Evolutionary conservation across 2,888 invertebrate genomes (phyloP).

Genomic region (Nomada hirtipes): DNA sequence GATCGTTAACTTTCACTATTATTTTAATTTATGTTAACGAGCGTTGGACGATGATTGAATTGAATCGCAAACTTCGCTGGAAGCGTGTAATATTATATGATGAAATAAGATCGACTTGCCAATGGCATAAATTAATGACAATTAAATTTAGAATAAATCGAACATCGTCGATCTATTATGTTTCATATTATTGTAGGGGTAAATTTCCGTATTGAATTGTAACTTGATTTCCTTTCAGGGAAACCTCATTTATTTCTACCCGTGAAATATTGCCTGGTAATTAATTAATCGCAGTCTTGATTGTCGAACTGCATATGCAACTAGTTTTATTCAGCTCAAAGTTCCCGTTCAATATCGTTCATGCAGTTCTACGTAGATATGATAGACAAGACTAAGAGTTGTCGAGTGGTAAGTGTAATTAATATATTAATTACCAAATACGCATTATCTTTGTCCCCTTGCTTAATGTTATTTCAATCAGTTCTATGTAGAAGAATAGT

Average conservation of each 20-base stretch:
- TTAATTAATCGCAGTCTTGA: not conserved
- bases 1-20: not conserved
- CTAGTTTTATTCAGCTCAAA: not conserved
- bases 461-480: slow-evolving; percentile 5
- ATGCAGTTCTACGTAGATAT: slow-evolving; percentile 69
- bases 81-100: not conserved
- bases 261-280: not conserved
- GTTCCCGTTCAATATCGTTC: slow-evolving; percentile 7
- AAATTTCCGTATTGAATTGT: not conserved
- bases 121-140: not conserved
- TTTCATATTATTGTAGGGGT: not conserved
- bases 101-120: not conserved
- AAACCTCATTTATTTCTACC: not conserved
- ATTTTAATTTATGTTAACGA: too few species aligned
- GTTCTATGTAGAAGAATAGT: not conserved
- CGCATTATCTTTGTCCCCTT: not conserved
- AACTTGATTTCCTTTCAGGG: slow-evolving; percentile 30
- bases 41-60: not conserved
- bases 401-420: slow-evolving; percentile 78
- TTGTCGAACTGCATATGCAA: not conserved
- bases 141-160: not conserved
- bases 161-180: not conserved
- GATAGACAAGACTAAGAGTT: slow-evolving; percentile 81
- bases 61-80: not conserved
- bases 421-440: not conserved